Base-by-base conservation (phyloP, 2,888 invertebrate genomes). In the Sturmia bella region DNA sequence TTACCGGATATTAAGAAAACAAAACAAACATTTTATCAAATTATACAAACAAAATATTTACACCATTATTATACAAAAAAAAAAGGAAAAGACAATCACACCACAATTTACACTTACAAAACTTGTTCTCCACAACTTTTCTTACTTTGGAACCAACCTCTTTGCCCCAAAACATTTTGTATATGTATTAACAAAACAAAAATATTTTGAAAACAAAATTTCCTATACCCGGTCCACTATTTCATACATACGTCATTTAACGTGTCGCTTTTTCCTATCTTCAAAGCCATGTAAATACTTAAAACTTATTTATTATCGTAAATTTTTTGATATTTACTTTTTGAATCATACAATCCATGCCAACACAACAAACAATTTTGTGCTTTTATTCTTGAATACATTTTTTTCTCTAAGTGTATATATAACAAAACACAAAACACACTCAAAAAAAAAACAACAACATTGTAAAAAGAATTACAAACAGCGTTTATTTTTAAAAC, bases 1-100 rank as follows among this genome's bases (percentile, higher is more conserved):
- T 98, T 93, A 97, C 97, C 92, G 97, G 96, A 94, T 97, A 97
- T 94, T 97, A 96, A 95, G 88, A 85, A 83, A 69, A 54, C 83
- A 27, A 78, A 87, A 88, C 87, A 91, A 76, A 91, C 89, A 89
- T 83, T 84, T 83, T 78, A 76, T 45, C 68, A 59, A 68, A 57
- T 57, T 75, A n/a, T n/a, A 68, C 70, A 45, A 56, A 77, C 39
- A 57, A 41, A 50, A 72, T 57, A 54, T 70, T 48, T 68, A 68
- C 68, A 63, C 54, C 68, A 63, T 48, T 15, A 32, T 59, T 41
- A 68, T 15, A 45, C 56, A 48, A 13, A 12, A 9, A 66, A 45
- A 54, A 56, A 48, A 59, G 59, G 45, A 82, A 17, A 73, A 61
- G 39, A 78, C 59, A 64, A 48, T 48, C 39, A 61, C 41, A 15